Evolutionary conservation across 2,888 invertebrate genomes (phyloP).

Genomic region (Lithosia quadra): DNA sequence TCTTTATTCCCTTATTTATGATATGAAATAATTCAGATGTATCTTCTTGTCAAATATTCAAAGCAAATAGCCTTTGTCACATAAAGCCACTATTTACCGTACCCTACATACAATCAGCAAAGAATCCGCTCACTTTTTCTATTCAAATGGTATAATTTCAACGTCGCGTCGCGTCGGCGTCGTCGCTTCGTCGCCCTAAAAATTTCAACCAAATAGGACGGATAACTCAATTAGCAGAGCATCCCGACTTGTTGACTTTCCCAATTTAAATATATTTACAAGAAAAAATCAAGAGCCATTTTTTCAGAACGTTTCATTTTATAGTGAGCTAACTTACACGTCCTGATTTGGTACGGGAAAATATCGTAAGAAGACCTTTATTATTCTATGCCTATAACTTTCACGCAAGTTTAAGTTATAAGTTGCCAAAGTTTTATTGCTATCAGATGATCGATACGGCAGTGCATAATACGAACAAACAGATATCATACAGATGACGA

Average conservation of each 20-base stretch:
- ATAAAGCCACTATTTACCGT: neutral
- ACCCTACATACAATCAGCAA: slow-evolving; percentile 1
- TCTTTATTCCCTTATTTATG: too few relatives aligned
- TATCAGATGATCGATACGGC: too few relatives aligned
- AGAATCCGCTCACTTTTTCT: neutral
- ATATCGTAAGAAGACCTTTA: too few relatives aligned
- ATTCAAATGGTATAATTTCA: neutral
- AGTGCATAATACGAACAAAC: too few relatives aligned
- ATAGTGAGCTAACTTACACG: neutral
- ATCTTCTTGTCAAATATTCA: too few relatives aligned
- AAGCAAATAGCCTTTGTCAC: too few relatives aligned
- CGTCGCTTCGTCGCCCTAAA: neutral
- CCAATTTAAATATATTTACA: neutral
- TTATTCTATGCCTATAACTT: too few relatives aligned
- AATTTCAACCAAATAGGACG: neutral
- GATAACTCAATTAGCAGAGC: slow-evolving; percentile 2
- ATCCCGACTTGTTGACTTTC: neutral
- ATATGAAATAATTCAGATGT: too few relatives aligned
- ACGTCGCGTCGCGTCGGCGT: neutral
- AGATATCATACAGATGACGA: neutral
- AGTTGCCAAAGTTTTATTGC: too few relatives aligned
- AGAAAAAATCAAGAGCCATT: neutral
- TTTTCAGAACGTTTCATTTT: neutral
- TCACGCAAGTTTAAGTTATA: neutral
- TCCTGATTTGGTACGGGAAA: too few relatives aligned